These are phyloP conservation scores for Cololabis saira DNA, from an alignment of 2,113 vertebrate species.

Conservation along the genomic window DNA sequence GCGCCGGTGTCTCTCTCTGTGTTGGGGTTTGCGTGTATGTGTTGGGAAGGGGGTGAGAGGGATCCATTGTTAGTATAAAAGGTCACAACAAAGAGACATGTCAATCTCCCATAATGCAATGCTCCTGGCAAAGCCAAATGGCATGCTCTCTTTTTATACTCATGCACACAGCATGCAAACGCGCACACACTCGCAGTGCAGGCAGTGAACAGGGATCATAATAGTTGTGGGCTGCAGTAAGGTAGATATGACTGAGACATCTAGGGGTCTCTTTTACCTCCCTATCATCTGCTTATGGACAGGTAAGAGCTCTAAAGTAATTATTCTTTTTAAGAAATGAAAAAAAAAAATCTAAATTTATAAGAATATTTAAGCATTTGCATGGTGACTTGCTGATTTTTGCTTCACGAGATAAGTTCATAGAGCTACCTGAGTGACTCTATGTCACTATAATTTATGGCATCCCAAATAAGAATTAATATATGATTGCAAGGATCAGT, in stretches of 20 bases:
- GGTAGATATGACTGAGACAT: constrained; percentile 56
- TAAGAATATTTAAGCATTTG: no score
- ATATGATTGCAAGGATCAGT: no score
- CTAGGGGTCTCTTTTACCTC: constrained; percentile 62
- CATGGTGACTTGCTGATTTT: no score
- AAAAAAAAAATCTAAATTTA: neutral
- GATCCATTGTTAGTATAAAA: constrained; percentile 59
- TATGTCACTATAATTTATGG: no score
- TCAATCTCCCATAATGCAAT: constrained; percentile 63
- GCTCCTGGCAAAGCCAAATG: constrained; percentile 43
- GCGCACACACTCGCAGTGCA: constrained; percentile 6
- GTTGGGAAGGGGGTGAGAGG: constrained; percentile 22
- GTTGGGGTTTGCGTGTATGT: constrained; percentile 15
- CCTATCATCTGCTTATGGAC: constrained; percentile 68
- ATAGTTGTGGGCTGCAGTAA: constrained; percentile 2
- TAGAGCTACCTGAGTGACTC: no score
- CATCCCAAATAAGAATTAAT: no score
- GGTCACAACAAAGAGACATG: constrained; percentile 72
- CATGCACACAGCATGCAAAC: constrained; percentile 21
- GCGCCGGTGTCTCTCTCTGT: constrained; percentile 1
- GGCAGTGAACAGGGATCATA: neutral
- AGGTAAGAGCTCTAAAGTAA: constrained; percentile 47
- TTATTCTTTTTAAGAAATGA: neutral
- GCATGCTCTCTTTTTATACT: constrained; percentile 34
- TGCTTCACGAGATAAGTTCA: no score